Conservation (phyloP, 2,113 vertebrate genomes). For the Ciconia stormi region DNA sequence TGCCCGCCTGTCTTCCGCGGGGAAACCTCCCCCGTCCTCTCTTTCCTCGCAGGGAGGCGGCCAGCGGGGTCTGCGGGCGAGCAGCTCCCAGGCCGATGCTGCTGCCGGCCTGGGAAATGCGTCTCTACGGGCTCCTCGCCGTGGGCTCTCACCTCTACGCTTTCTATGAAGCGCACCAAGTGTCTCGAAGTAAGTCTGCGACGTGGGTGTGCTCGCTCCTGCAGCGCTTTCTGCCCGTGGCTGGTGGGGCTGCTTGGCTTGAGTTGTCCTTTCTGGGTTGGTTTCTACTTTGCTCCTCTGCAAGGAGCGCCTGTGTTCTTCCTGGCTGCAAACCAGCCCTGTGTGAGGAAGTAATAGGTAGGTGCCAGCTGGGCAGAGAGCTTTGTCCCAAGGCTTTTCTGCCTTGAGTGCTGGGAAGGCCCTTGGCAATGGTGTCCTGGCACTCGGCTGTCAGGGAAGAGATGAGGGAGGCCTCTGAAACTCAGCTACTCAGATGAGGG, state of each 20-base stretch:
- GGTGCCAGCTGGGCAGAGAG: neutral
- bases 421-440: neutral
- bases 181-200: constrained; percentile 72
- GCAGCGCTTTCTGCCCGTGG: neutral
- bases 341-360: neutral
- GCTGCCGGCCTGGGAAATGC: constrained; percentile 73
- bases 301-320: neutral
- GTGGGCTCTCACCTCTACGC: constrained; percentile 78
- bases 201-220: neutral
- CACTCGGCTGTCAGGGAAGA: neutral
- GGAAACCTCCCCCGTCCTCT: neutral
- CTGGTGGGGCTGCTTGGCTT: neutral
- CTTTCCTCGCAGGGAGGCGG: neutral
- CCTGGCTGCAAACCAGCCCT: neutral
- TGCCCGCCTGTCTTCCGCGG: neutral
- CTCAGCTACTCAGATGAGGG: neutral
- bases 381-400: neutral
- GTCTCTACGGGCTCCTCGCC: constrained; percentile 60
- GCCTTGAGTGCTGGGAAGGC: neutral
- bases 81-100: neutral
- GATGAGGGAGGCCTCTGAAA: neutral
- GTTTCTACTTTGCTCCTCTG: neutral
- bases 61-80: neutral
- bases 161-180: constrained; percentile 76
- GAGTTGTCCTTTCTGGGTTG: neutral